phyloP scores from a whole-genome alignment of 2,113 vertebrate species.

The Marcusenius ussheri region DNA sequence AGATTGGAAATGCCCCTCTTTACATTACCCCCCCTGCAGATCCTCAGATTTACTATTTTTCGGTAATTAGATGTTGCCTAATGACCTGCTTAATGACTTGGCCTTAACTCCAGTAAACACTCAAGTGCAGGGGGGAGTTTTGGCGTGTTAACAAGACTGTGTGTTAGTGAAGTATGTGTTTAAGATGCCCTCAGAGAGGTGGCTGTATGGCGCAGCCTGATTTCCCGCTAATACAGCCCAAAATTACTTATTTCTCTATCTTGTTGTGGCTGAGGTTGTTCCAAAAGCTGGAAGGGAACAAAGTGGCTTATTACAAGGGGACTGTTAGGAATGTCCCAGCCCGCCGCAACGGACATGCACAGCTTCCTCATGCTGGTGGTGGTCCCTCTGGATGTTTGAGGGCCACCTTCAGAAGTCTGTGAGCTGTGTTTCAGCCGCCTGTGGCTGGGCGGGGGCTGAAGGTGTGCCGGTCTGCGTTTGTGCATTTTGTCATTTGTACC shows the following conservation, averaged over 20 bases:
- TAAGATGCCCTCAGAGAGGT: background rate
- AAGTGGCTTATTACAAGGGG: background rate
- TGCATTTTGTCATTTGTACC: background rate
- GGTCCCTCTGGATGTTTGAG: background rate
- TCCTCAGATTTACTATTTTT: background rate
- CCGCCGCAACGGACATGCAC: background rate
- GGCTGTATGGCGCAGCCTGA: background rate
- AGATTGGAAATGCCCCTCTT: background rate
- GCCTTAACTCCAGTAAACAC: background rate
- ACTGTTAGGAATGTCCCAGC: background rate
- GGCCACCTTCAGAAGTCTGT: background rate
- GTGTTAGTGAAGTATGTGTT: background rate
- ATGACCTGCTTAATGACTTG: conserved; percentile 6
- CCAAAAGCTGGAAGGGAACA: background rate
- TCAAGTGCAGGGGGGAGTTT: background rate
- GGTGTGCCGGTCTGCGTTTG: background rate
- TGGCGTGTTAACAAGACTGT: background rate
- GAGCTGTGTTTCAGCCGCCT: background rate
- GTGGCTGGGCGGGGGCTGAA: background rate
- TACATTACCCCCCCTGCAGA: background rate
- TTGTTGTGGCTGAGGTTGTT: background rate
- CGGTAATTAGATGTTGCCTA: conserved; percentile 1
- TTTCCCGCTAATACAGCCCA: conserved; percentile 26
- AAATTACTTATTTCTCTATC: background rate
- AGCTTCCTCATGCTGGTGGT: background rate